These are phyloP conservation scores for Sebastes glaucus DNA, from an alignment of 2,797 vertebrate genomes.

Conservation along the genomic window DNA sequence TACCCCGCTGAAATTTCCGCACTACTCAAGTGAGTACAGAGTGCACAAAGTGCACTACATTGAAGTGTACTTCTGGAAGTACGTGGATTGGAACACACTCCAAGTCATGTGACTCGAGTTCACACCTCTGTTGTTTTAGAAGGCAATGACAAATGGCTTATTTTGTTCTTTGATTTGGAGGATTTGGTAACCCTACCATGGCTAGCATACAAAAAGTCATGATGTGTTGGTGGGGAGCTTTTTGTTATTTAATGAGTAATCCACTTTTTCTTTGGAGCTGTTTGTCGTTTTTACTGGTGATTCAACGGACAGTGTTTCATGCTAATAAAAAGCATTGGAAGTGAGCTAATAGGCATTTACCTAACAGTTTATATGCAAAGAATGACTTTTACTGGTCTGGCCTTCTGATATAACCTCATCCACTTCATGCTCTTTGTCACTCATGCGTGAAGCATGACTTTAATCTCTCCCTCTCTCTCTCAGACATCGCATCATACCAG, in stretches of 20 bases:
- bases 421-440: not conserved
- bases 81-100: too few relatives aligned
- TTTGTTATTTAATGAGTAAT: not conserved
- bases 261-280: not conserved
- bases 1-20: too few relatives aligned
- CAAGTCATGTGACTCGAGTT: too few relatives aligned
- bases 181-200: not conserved
- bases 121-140: not conserved
- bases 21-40: too few relatives aligned
- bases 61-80: too few relatives aligned
- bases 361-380: not conserved
- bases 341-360: not conserved
- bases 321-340: not conserved
- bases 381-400: not conserved
- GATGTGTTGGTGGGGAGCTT: not conserved
- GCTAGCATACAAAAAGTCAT: not conserved
- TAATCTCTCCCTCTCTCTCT: not conserved
- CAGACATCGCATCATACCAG: constrained; percentile 8
- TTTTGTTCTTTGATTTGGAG: not conserved
- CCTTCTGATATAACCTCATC: not conserved
- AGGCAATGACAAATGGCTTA: not conserved
- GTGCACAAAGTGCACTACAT: too few relatives aligned
- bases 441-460: not conserved
- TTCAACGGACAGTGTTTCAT: not conserved
- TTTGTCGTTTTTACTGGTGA: not conserved